Evolutionary conservation across 2,888 invertebrate genomes (phyloP).

Genomic region (Iselma pallidipennis): DNA sequence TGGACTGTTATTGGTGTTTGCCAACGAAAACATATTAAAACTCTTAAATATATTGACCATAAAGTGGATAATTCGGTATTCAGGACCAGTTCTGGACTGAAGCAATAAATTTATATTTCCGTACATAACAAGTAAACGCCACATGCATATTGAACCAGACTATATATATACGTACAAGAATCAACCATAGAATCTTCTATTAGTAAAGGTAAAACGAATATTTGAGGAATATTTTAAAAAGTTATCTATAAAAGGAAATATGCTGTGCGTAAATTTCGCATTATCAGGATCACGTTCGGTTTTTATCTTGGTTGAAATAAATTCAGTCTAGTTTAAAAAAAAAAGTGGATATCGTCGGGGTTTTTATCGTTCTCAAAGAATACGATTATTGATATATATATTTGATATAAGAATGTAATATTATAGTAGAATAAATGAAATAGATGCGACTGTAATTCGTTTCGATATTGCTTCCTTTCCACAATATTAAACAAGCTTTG

Average conservation of each 20-base stretch:
- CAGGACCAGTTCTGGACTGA: not conserved
- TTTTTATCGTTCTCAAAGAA: not conserved
- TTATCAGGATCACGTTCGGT: not conserved
- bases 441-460: not conserved
- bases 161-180: not conserved
- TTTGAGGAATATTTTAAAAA: not conserved
- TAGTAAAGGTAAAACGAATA: not conserved
- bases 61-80: not conserved
- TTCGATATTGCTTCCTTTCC: not conserved
- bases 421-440: not conserved
- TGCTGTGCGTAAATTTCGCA: not conserved
- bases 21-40: not conserved
- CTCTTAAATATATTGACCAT: not conserved
- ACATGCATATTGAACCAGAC: not conserved
- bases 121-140: not conserved
- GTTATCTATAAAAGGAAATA: not conserved
- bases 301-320: not conserved
- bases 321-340: not conserved
- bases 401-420: not conserved
- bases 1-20: too few relatives aligned
- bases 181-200: not conserved
- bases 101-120: not conserved
- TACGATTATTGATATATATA: not conserved
- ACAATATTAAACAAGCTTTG: not conserved
- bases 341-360: too few relatives aligned